Conservation (phyloP, 2,888 invertebrate species). For the Digitonthophagus gazella region DNA sequence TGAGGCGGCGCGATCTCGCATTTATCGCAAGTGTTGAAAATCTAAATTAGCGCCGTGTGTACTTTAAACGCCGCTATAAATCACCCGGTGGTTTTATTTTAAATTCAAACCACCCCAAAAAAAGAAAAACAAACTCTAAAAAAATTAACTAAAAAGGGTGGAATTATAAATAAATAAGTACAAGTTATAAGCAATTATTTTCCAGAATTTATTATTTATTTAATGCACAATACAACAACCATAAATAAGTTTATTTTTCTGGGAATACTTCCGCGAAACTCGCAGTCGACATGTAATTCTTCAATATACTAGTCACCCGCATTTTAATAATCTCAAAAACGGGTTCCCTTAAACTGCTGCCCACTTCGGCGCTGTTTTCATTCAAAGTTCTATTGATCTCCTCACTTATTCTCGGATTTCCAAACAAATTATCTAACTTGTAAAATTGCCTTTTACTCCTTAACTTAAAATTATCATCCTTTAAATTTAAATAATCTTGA, state of each 20-base stretch:
- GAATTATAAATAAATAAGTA: not conserved
- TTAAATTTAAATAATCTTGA: constrained; percentile 15
- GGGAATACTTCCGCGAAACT: constrained; percentile 19
- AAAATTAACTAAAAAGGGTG: not conserved
- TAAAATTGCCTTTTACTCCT: constrained; percentile 15
- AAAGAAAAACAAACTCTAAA: too few species aligned
- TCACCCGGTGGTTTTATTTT: not conserved
- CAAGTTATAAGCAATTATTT: too few species aligned
- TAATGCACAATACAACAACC: not conserved
- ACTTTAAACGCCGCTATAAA: not conserved
- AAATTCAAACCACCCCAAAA: not conserved
- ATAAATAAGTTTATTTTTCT: not conserved
- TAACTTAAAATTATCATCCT: constrained; percentile 13
- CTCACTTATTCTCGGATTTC: constrained; percentile 22
- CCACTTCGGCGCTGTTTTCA: constrained; percentile 20
- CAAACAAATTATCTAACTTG: constrained; percentile 23
- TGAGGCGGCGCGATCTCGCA: not conserved
- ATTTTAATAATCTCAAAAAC: constrained; percentile 21
- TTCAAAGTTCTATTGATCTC: constrained; percentile 24
- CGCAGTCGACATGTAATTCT: constrained; percentile 18
- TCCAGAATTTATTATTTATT: too few species aligned
- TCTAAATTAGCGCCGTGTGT: not conserved
- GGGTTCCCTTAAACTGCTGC: constrained; percentile 19
- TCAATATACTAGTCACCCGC: constrained; percentile 20
- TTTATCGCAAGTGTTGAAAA: not conserved